Evolutionary conservation across 2,888 invertebrate species (phyloP).

Genomic region (Bellardia pandia): DNA sequence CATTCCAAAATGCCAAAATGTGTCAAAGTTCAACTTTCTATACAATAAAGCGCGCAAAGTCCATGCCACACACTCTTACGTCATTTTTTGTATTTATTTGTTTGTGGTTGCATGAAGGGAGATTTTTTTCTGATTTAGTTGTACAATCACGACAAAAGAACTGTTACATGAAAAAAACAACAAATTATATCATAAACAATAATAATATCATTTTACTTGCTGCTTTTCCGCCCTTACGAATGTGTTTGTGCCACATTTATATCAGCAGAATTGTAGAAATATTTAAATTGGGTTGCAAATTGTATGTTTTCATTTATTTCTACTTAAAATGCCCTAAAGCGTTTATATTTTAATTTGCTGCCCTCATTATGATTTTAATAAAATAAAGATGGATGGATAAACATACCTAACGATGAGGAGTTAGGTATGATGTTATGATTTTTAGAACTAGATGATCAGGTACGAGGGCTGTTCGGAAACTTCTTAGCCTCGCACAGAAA

Average conservation of each 20-base stretch:
- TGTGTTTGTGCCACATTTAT: neutral
- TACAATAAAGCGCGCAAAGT: neutral
- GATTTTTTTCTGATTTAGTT: constrained; percentile 2
- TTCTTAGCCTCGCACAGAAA: too few species aligned
- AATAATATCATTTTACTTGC: constrained; percentile 38
- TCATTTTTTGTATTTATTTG: neutral
- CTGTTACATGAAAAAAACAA: neutral
- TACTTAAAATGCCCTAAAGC: constrained; percentile 39
- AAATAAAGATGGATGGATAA: neutral
- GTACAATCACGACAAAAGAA: neutral
- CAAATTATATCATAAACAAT: constrained; percentile 39
- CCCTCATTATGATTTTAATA: constrained; percentile 11
- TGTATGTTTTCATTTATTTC: constrained; percentile 38
- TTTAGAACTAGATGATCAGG: too few species aligned
- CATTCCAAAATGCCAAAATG: constrained; percentile 40
- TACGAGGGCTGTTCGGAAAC: too few species aligned
- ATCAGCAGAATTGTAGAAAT: neutral
- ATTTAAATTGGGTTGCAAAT: constrained; percentile 43
- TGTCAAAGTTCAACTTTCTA: constrained; percentile 54
- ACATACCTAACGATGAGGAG: neutral
- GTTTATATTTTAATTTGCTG: constrained; percentile 55
- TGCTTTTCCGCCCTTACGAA: neutral
- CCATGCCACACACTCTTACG: neutral
- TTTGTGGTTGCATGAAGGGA: neutral
- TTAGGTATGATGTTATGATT: too few species aligned